Percentiles rank a stretch among this genome's conserved stretches.
These are phyloP conservation scores for Pseudochirops cupreus DNA, from an alignment of 2,797 vertebrate genomes.

Conservation along the genomic window DNA sequence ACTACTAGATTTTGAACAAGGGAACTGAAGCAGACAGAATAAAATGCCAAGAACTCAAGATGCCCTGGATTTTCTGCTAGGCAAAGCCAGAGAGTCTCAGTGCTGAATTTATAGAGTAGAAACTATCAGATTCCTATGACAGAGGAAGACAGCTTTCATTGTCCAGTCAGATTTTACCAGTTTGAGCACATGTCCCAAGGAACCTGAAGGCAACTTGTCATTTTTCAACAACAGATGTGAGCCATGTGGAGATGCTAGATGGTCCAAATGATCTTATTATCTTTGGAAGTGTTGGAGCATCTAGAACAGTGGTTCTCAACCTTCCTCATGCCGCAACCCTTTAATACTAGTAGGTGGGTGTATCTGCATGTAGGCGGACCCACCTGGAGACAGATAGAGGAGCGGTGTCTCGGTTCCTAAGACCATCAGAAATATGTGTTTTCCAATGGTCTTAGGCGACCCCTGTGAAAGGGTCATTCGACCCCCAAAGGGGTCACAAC, in stretches of 20 bases:
- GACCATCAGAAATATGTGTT: no score
- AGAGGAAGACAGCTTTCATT: not conserved
- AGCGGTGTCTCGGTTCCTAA: no score
- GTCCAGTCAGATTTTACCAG: not conserved
- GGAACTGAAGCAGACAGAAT: not conserved
- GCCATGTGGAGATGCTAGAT: no score
- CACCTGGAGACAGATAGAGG: no score
- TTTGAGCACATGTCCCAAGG: not conserved
- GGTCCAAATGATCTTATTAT: not conserved
- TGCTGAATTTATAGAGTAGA: not conserved
- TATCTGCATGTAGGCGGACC: no score
- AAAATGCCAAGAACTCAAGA: not conserved
- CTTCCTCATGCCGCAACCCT: no score
- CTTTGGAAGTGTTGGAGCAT: not conserved
- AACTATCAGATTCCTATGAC: not conserved
- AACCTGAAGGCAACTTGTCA: not conserved
- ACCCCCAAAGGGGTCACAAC: no score
- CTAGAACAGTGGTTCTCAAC: no score
- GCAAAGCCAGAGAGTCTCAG: not conserved
- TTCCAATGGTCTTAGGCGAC: no score
- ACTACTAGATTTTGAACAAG: not conserved
- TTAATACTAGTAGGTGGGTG: no score
- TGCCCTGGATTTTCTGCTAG: not conserved
- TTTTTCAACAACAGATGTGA: no score
- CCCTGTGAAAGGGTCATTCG: no score